These are phyloP conservation scores for Drosophila prosaltans DNA, from an alignment of 1,140 invertebrate species.

Conservation along the genomic window DNA sequence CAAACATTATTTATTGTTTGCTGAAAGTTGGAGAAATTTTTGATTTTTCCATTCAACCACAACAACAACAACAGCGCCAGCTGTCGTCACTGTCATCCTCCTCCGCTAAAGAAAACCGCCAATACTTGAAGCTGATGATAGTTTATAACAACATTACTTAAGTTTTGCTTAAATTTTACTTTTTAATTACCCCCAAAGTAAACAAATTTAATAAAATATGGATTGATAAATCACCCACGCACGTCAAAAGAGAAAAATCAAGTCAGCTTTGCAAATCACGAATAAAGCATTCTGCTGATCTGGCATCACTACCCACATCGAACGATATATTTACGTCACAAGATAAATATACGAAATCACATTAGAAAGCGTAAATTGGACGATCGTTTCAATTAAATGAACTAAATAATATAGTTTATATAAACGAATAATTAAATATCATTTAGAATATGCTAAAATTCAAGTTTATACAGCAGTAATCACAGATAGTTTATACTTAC, in stretches of 20 bases:
- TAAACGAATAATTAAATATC: no score
- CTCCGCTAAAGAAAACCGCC: background rate
- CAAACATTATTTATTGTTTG: constrained; percentile 4
- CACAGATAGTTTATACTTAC: no score
- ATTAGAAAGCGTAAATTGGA: background rate
- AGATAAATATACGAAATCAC: background rate
- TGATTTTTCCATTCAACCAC: background rate
- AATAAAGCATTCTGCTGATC: constrained; percentile 3
- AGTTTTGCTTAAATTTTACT: background rate
- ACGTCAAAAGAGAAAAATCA: constrained; percentile 13
- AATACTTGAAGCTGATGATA: background rate
- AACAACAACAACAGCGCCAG: constrained; percentile 1
- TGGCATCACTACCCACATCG: background rate
- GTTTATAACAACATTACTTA: background rate
- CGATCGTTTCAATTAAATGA: no score
- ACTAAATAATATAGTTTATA: no score
- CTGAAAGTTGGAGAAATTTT: constrained; percentile 6
- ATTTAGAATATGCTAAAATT: no score
- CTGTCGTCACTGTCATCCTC: background rate
- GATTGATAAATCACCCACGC: constrained; percentile 16
- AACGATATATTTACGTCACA: background rate
- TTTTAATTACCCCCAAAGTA: background rate
- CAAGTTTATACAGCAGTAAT: no score
- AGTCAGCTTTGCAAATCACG: constrained; percentile 1
- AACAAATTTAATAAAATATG: constrained; percentile 3